phyloP scores from a whole-genome alignment of 2,797 vertebrate species.

The Chromis chromis region DNA sequence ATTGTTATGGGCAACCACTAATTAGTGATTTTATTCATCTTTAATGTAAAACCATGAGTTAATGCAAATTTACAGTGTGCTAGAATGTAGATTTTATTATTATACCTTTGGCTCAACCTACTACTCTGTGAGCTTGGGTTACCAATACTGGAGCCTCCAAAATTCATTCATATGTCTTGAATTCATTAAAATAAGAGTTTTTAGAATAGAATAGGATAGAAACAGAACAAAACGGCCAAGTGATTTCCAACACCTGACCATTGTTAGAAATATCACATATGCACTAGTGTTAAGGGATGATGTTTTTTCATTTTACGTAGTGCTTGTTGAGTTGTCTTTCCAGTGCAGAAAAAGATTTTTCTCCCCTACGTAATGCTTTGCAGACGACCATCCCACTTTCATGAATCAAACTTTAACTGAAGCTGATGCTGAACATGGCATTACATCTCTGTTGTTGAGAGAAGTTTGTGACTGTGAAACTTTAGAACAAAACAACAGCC shows the following conservation, averaged over 20 bases:
- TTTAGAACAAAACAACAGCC: slow-evolving; percentile 32
- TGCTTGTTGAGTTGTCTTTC: slow-evolving; percentile 24
- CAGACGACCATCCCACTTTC: slow-evolving; percentile 14
- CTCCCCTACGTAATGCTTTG: slow-evolving; percentile 16
- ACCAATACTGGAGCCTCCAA: not conserved
- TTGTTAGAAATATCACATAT: slow-evolving; percentile 22
- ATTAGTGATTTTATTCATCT: not conserved
- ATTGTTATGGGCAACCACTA: not conserved
- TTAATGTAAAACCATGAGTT: not conserved
- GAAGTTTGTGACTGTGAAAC: slow-evolving; percentile 14
- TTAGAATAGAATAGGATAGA: not conserved
- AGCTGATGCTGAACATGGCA: slow-evolving; percentile 9
- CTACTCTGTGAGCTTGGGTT: not conserved
- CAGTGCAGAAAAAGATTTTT: slow-evolving; percentile 10
- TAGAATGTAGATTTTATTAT: not conserved
- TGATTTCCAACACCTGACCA: slow-evolving; percentile 10
- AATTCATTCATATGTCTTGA: not conserved
- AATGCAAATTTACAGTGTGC: not conserved
- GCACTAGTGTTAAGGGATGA: slow-evolving; percentile 17
- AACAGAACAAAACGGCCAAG: not conserved
- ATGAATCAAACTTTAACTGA: slow-evolving; percentile 41
- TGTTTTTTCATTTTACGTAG: slow-evolving; percentile 22
- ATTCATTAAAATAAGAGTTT: not conserved
- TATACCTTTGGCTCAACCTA: not conserved
- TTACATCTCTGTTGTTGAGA: slow-evolving; percentile 10